Evolutionary conservation across 2,888 invertebrate species (phyloP).

Genomic region (Chorisops tibialis): DNA sequence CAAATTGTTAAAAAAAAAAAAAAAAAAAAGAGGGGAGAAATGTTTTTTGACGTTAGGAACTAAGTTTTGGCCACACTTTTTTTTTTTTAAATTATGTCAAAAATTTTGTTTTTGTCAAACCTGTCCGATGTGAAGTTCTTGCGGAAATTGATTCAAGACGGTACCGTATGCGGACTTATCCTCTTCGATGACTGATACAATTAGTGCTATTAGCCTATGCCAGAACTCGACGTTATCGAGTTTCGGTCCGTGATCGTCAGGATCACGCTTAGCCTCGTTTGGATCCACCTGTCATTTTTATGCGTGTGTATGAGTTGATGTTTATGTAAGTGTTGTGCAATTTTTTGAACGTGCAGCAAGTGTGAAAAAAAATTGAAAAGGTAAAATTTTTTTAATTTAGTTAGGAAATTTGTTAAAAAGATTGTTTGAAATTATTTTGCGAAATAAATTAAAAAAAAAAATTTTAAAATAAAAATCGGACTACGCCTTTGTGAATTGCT

Average conservation of each 20-base stretch:
- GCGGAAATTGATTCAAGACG: slow-evolving; percentile 97
- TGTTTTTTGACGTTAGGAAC: no score
- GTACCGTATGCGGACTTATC: slow-evolving; percentile 97
- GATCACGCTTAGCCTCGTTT: slow-evolving; percentile 82
- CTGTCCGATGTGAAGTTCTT: slow-evolving; percentile 97
- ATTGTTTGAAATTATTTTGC: no score
- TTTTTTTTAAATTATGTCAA: neutral
- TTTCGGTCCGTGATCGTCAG: slow-evolving; percentile 81
- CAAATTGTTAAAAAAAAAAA: no score
- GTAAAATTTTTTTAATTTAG: neutral
- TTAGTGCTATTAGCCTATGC: slow-evolving; percentile 95
- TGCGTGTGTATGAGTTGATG: no score
- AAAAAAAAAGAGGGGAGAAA: no score
- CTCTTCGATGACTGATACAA: slow-evolving; percentile 98
- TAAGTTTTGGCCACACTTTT: no score
- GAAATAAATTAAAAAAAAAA: no score
- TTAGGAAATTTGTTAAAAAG: neutral
- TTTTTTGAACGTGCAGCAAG: neutral
- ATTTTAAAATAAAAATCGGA: no score
- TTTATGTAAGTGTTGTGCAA: no score
- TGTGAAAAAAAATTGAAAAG: neutral
- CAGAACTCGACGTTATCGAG: slow-evolving; percentile 94
- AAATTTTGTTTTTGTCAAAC: slow-evolving; percentile 48
- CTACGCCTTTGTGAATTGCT: no score
- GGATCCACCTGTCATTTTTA: slow-evolving; percentile 68